A percentile compares a stretch with the other conserved stretches of the same genome.
These are phyloP conservation scores for Sanderia malayensis DNA, from an alignment of 30 jellyfish, hydroid and myxozoan genomes.

Conservation along the genomic window DNA sequence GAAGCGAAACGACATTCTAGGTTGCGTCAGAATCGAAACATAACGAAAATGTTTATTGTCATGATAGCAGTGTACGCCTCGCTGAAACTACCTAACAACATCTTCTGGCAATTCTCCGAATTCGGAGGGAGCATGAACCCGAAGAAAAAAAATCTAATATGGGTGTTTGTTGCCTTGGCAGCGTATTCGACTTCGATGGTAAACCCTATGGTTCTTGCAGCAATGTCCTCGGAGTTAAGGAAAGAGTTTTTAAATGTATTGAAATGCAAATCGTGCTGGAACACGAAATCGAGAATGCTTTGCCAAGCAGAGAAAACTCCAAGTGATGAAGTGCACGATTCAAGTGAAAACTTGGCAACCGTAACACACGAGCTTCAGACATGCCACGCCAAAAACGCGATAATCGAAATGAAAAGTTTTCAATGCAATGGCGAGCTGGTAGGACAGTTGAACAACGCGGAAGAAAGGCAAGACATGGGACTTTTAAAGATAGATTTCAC, in stretches of 20 bases:
- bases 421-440: neutral
- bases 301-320: neutral
- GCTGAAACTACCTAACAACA: conserved; percentile 66
- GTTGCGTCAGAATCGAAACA: conserved; percentile 29
- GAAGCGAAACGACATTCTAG: conserved; percentile 30
- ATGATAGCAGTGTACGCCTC: conserved; percentile 56
- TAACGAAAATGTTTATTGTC: conserved; percentile 51
- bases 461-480: neutral
- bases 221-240: conserved; percentile 59
- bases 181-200: conserved; percentile 67
- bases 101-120: conserved; percentile 68
- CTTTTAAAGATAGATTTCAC: neutral
- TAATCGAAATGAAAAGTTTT: neutral
- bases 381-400: neutral
- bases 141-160: conserved; percentile 27
- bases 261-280: conserved; percentile 31
- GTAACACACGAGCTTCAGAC: no score
- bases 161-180: conserved; percentile 65
- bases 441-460: neutral
- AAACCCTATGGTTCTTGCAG: conserved; percentile 62
- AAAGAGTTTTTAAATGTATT: conserved; percentile 35
- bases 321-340: neutral
- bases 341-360: neutral
- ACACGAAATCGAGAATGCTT: neutral
- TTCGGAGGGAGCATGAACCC: conserved; percentile 39